phyloP scores from a whole-genome alignment of 2,888 invertebrate genomes.

The Graphium colonna region DNA sequence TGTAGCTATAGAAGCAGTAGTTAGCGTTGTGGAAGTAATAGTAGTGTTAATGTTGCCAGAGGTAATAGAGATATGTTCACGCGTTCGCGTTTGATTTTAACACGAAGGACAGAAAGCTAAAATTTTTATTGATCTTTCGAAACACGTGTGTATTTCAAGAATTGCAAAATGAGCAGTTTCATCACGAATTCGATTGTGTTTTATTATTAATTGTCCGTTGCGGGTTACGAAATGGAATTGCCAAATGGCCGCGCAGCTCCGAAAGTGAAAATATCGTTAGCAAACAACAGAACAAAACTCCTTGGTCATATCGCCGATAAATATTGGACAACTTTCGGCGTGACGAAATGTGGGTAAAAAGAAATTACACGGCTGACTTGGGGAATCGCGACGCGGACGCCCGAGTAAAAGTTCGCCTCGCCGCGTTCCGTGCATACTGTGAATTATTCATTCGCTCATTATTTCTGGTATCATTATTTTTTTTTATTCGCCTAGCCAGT shows the following conservation, averaged over 20 bases:
- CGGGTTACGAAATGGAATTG: constrained; percentile 6
- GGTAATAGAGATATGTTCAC: constrained; percentile 2
- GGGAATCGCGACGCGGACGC: constrained; percentile 30
- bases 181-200: not conserved
- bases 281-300: constrained; percentile 1
- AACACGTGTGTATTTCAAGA: not conserved
- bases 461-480: constrained; percentile 56
- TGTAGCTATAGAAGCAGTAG: constrained; percentile 5
- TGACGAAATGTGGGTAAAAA: constrained; percentile 18
- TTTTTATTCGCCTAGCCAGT: constrained; percentile 42
- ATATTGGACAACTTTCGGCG: constrained; percentile 19
- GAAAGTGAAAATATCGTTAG: constrained; percentile 13
- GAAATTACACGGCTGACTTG: constrained; percentile 35
- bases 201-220: not conserved
- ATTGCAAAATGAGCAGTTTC: not conserved
- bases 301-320: constrained; percentile 15
- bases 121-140: not conserved
- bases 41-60: constrained; percentile 17
- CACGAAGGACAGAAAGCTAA: too few species aligned
- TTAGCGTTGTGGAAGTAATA: not conserved
- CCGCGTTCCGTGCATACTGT: constrained; percentile 44
- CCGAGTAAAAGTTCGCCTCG: constrained; percentile 55
- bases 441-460: constrained; percentile 62
- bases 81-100: too few species aligned
- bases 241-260: not conserved